A percentile compares a stretch with the other conserved stretches of the same genome.
These are phyloP conservation scores for Leucophora obtusa DNA, from an alignment of 2,888 invertebrate genomes.

Conservation along the genomic window DNA sequence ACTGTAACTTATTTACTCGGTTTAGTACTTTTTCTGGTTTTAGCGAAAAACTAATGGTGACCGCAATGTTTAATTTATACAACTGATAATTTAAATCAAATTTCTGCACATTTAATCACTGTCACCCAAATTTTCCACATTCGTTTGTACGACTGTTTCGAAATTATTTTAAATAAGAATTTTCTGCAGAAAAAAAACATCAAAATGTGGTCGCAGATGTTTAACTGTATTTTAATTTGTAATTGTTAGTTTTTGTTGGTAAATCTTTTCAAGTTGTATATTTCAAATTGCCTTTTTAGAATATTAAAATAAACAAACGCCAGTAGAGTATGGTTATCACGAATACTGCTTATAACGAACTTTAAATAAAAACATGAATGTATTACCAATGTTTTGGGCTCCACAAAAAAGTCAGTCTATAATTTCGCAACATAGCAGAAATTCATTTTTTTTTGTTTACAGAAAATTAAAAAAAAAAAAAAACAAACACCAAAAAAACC, in stretches of 20 bases:
- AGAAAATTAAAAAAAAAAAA: no score
- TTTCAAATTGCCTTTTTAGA: constrained; percentile 15
- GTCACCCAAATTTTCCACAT: neutral
- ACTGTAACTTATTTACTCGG: no score
- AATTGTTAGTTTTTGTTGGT: constrained; percentile 28
- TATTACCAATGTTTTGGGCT: no score
- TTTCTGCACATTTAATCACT: neutral
- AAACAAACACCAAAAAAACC: no score
- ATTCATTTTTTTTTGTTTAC: no score
- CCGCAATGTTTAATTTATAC: no score
- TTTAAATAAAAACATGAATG: no score
- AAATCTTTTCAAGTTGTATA: neutral
- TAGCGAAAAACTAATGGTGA: no score
- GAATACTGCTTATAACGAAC: no score
- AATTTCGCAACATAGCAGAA: no score
- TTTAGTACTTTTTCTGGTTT: no score
- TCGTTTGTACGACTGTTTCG: neutral
- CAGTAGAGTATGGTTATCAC: neutral
- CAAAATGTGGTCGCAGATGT: constrained; percentile 52
- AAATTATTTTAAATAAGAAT: neutral
- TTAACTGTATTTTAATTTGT: constrained; percentile 54
- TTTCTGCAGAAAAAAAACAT: neutral
- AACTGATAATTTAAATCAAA: neutral
- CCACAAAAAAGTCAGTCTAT: no score
- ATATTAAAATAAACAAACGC: neutral